Base-by-base conservation (phyloP, 2,113 vertebrate genomes). In the Cochlearius cochlearius region DNA sequence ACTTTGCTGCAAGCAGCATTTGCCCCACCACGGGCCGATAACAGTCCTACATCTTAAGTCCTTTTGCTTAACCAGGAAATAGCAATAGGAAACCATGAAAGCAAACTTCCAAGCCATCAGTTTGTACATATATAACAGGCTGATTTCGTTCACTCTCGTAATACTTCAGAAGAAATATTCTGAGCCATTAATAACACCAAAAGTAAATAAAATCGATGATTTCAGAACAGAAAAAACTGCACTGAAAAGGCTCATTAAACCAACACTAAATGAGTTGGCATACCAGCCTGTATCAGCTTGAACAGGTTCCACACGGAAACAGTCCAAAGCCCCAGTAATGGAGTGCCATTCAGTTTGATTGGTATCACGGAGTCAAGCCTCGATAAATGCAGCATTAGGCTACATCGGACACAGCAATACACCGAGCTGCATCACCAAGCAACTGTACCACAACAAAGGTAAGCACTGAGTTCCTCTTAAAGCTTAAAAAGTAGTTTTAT, bases 381-480 rank as follows among this genome's bases (percentile, higher is more conserved):
- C 2, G 0, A 25, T 19, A 47, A 75, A 12, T 0, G 22, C 62
- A 72, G n/a, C 52, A 12, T 19, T 4, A 41, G 11, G 5, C 32
- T 25, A 38, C 34, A 3, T 5, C 38, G 8, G 41, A 9, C 15
- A 2, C 27, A 7, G 43, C 5, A 52, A 26, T 7, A 9, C 1
- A 3, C 67, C 15, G 15, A 63, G 36, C 62, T 36, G 72, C 26
- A 3, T 7, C 3, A 13, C 66, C 62, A 30, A 74, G 45, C 38
- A 38, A 9, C 11, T 12, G 14, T 10, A 60, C 32, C 27, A n/a
- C 2, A 0, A 19, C 1, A 0, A 76, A 68, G 25, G 58, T 29
- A 55, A 55, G 23, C 30, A 15, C 29, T 1, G 30, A 62, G 36
- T 2, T 60, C 34, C 52, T 60, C 50, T 36, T 27, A 32, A 69